Base-by-base conservation (phyloP, 2,888 invertebrate species). In the Himalopsyche kuldschensis region DNA sequence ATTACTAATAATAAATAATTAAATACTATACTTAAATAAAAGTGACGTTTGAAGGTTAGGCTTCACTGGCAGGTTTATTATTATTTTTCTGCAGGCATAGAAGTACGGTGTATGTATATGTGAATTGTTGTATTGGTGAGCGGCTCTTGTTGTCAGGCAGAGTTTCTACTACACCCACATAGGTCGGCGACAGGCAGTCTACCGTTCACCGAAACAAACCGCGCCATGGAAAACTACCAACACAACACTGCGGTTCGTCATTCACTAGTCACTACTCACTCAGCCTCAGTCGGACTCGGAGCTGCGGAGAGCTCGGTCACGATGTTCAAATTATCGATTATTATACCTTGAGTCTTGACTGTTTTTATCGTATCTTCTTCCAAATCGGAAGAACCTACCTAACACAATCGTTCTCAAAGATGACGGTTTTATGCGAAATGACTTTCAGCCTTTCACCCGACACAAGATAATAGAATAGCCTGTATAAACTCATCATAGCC, bases 101-200 rank as follows among this genome's bases (percentile, higher is more conserved):
- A 41, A 41, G 41, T 41, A 41, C 4, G 41, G 11, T 41, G 41
- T 41, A 41, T 27, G 69, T 69, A 27, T 48, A 48, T 27, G 69
- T 69, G 69, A 30, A 69, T 69, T 69, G 69, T 4, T 24, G 30
- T 30, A 27, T 69, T 69, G 69, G 69, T 30, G 69, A 69, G 69
- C 69, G 30, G 69, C 69, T 69, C 69, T 69, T 69, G 69, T 69
- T 69, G 69, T 27, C 27, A 69, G 69, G 69, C 69, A 69, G 63
- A 63, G 24, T 69, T 27, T 24, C 27, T 27, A 27, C 24, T 69
- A 69, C 69, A 69, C 69, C 69, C 69, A 69, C 69, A 69, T 27
- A 27, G 69, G 15, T 11, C 41, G 82, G 82, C 79, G 82, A 82
- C 82, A 82, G 79, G 82, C 82, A 82, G 82, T 82, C 82, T 82